Conservation (phyloP, 2,888 invertebrate genomes). For the Drosophila flavopinicola region DNA sequence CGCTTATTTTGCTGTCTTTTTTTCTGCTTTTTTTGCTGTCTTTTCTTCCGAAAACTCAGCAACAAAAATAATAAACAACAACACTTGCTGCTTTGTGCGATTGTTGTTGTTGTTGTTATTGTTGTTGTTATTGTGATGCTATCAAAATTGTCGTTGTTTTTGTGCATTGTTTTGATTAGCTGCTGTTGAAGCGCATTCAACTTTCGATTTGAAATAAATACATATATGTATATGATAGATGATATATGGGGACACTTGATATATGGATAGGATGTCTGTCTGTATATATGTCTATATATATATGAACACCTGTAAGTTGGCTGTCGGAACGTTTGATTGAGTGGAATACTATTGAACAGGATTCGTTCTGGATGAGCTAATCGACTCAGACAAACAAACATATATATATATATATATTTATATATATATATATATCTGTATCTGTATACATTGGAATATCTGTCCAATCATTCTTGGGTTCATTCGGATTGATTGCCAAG, state of each 20-base stretch:
- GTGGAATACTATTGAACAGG: conserved; percentile 27
- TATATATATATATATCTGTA: not conserved
- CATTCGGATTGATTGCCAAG: conserved; percentile 24
- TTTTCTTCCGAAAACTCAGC: conserved; percentile 10
- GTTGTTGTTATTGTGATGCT: conserved; percentile 3
- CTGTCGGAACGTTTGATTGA: conserved; percentile 42
- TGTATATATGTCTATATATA: not conserved
- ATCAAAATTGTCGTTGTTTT: conserved; percentile 4
- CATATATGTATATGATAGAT: conserved; percentile 39
- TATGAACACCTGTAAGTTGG: conserved; percentile 21
- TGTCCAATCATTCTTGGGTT: conserved; percentile 16
- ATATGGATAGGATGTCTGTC: conserved; percentile 4
- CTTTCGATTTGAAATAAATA: conserved; percentile 32
- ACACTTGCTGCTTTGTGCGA: conserved; percentile 17
- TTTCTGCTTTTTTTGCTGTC: conserved; percentile 1
- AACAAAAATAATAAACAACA: conserved; percentile 18
- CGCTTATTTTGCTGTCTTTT: conserved; percentile 5
- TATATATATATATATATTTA: not conserved
- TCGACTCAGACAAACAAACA: conserved; percentile 1
- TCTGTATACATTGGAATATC: conserved; percentile 1
- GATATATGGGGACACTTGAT: conserved; percentile 13
- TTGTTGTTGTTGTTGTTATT: conserved; percentile 1
- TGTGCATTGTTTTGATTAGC: conserved; percentile 50
- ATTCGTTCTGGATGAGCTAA: conserved; percentile 44
- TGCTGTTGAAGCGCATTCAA: conserved; percentile 56